phyloP scores from a whole-genome alignment of 2,888 invertebrate genomes.

The Pecten maximus region DNA sequence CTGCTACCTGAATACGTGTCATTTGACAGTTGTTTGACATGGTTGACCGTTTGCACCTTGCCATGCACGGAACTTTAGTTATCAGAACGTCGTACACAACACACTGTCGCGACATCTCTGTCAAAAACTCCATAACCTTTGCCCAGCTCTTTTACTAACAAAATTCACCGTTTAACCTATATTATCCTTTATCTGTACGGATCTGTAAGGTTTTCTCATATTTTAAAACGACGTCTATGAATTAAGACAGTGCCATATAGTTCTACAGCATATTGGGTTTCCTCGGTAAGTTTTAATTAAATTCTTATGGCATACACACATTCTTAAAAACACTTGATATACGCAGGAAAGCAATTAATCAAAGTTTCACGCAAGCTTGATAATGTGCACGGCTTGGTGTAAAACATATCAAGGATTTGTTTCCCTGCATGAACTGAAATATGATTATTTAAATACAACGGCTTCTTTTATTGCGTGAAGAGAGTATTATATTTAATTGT shows the following conservation, averaged over 20 bases:
- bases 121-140: background rate
- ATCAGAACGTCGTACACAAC: background rate
- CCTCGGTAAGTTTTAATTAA: background rate
- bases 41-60: background rate
- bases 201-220: constrained; percentile 32
- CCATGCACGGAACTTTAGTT: background rate
- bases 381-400: background rate
- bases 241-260: constrained; percentile 26
- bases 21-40: background rate
- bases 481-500: background rate
- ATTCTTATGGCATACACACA: constrained; percentile 3
- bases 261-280: background rate
- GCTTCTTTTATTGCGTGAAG: background rate
- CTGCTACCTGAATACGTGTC: background rate
- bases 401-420: background rate
- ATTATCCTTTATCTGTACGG: background rate
- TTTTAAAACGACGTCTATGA: constrained; percentile 5
- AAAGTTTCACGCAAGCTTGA: background rate
- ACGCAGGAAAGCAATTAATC: background rate
- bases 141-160: background rate
- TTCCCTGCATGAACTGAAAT: background rate
- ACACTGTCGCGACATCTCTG: background rate
- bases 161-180: constrained; percentile 10
- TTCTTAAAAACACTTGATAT: constrained; percentile 17
- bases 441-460: background rate